A percentile compares a stretch with the other conserved stretches of the same genome.
Conservation (phyloP, 1,140 invertebrate species). For the Oncopodura yosiiana region DNA sequence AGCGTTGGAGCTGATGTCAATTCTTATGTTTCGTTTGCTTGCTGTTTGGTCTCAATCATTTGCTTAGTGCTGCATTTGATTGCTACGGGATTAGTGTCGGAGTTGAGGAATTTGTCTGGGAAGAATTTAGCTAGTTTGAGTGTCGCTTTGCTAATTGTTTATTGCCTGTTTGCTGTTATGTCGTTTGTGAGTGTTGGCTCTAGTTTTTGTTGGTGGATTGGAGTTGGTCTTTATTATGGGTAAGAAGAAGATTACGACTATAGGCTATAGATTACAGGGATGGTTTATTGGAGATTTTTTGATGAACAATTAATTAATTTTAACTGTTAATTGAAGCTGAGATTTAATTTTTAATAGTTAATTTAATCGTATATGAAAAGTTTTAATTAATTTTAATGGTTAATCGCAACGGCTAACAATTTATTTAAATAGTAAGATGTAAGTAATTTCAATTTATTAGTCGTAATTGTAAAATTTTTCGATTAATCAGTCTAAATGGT, state of each 20-base stretch:
- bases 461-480: too few relatives aligned
- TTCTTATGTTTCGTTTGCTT: conserved; percentile 38
- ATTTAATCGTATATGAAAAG: not conserved
- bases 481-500: too few relatives aligned
- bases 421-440: too few relatives aligned
- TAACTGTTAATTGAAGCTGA: not conserved
- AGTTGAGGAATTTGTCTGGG: conserved; percentile 46
- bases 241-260: conserved; percentile 4
- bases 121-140: conserved; percentile 47
- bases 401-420: not conserved
- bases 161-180: conserved; percentile 43
- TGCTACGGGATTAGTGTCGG: conserved; percentile 42
- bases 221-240: conserved; percentile 44
- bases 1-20: too few relatives aligned
- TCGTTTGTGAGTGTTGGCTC: conserved; percentile 37
- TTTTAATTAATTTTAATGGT: not conserved
- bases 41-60: conserved; percentile 44
- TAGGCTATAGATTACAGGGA: not conserved
- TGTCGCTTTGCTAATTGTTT: conserved; percentile 43
- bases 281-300: not conserved
- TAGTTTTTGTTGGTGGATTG: conserved; percentile 40
- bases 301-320: not conserved
- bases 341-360: not conserved
- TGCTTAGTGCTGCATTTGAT: conserved; percentile 45
- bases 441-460: too few relatives aligned